Base-by-base conservation (phyloP, 35 echinoderm and acorn worm species). In the Holothuria glaberrima region DNA sequence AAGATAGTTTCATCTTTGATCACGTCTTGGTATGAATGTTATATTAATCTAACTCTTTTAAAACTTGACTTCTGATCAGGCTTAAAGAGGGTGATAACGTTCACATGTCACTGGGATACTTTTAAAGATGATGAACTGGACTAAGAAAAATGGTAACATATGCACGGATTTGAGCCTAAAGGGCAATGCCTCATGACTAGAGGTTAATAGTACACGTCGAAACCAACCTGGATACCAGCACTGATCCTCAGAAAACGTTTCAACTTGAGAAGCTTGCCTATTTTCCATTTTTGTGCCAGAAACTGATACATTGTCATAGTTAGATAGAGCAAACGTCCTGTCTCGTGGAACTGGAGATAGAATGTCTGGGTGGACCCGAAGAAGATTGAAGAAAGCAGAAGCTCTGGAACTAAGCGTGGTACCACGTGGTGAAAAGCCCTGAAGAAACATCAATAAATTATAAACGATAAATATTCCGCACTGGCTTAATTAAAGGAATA, bases 351-450 rank as follows among this genome's bases (percentile, higher is more conserved):
- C 19, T 21, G 71, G 38, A 38, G 71, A 75, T 3, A 38, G 12
- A 75, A 75, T 38, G 18, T 32, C 20, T 21, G 6, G 71, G 44
- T 75, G 21, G 19, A 29, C 30, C 0, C 33, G 32, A 12, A 35
- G 16, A n/a, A 89, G 54, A 28, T 75, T 89, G 12, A 31, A 2
- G 46, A 71, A 74, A 9, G 86, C 44, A 1, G 30, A 32, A 25
- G 54, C 48, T 27, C 86, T 89, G 2, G 66, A 64, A 34, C 86
- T 89, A 0, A 89, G 30, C 10, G 27, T 32, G 9, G 86, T 89
- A 20, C 86, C 86, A 28, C 86, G 65, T 89, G 46, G 31, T 30
- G 41, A 13, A 33, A 89, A 89, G 4, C 86, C 86, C 86, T 89
- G 67, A 48, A 22, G 45, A 70, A 68, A 32, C 20, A 38, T 10